phyloP scores from a whole-genome alignment of 2,888 invertebrate species.

The Noctua comes region DNA sequence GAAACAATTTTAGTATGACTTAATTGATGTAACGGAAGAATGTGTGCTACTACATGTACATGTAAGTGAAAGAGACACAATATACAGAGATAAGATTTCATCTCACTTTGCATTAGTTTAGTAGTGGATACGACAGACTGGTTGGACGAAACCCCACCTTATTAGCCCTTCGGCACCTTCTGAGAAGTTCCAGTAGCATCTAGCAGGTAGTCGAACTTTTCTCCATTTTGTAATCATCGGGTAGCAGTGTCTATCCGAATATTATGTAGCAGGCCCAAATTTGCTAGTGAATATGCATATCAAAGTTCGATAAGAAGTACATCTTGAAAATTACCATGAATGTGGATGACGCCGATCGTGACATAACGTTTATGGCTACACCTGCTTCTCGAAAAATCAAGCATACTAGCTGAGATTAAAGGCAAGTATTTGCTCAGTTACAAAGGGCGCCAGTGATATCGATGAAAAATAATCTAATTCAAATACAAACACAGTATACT shows the following conservation, averaged over 20 bases:
- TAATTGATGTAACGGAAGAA: constrained; percentile 52
- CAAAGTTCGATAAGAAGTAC: not conserved
- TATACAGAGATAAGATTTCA: not conserved
- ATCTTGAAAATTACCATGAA: not conserved
- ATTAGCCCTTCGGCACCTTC: not conserved
- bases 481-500: constrained; percentile 26
- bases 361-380: not conserved
- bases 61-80: not conserved
- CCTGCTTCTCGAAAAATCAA: not conserved
- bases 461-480: constrained; percentile 11
- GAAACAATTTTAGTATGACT: constrained; percentile 42
- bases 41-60: constrained; percentile 5
- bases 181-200: not conserved
- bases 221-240: not conserved
- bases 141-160: not conserved
- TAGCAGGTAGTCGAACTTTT: not conserved
- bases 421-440: not conserved
- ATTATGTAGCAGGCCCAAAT: too few species aligned
- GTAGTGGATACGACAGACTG: not conserved
- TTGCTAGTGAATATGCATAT: not conserved
- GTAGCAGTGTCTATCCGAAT: not conserved
- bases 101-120: not conserved
- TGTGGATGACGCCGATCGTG: not conserved
- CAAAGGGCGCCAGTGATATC: not conserved
- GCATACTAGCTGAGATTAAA: not conserved